Conservation (phyloP, 2,113 vertebrate genomes). For the Murina feae region DNA sequence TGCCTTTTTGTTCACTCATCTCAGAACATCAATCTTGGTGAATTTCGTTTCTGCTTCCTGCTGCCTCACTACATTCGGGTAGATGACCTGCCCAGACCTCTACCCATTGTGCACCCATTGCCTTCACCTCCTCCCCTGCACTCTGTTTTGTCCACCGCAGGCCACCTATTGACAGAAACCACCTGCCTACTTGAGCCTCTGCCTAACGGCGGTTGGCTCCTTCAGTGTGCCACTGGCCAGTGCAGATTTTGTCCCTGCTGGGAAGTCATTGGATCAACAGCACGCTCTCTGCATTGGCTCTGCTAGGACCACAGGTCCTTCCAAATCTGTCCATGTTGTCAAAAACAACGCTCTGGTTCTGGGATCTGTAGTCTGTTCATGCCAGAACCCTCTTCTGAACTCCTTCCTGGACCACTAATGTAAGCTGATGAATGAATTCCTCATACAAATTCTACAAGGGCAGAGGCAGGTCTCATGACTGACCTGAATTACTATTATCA, state of each 20-base stretch:
- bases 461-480: not conserved
- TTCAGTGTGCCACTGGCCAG: not conserved
- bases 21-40: not conserved
- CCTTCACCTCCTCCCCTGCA: accelerated
- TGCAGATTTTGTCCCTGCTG: constrained; percentile 30
- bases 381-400: not conserved
- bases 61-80: not conserved
- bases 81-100: not conserved
- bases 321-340: constrained; percentile 1
- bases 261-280: not conserved
- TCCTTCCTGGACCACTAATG: not conserved
- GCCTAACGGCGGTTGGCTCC: constrained; percentile 42
- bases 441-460: not conserved
- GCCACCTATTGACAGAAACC: not conserved
- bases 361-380: constrained; percentile 1
- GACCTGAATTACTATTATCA: not conserved
- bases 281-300: not conserved
- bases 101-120: not conserved
- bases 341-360: constrained; percentile 29
- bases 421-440: not conserved
- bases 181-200: constrained; percentile 49
- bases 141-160: constrained; percentile 11
- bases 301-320: constrained; percentile 1
- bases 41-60: not conserved
- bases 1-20: not conserved